Base-by-base conservation (phyloP, 2,888 invertebrate species). In the Pandemis heparana region DNA sequence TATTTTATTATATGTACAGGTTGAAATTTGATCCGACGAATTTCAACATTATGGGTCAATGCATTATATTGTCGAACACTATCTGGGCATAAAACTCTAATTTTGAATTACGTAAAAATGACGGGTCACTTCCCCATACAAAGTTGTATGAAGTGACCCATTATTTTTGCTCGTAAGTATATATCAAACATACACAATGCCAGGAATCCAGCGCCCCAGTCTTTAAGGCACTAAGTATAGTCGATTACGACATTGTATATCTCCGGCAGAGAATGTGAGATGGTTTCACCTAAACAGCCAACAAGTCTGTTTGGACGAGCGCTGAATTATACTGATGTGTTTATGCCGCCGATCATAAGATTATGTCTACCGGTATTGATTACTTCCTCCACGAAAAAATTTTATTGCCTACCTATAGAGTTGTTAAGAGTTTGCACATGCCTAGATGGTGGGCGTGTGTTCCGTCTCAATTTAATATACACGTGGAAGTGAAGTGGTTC, bases 271-370 rank as follows among this genome's bases (percentile, higher is more conserved):
- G 63, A 59, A 43, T 63, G 62, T 23, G 10, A 56, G 56, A 23
- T 41, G 16, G 16, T 43, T 43, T 46, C 63, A 8, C 46, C 63
- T 32, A 46, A 51, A 65, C 43, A 51, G 16, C 62, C 14, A 68
- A 65, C 70, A 69, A 48, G 9, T 43, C 16, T 73, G 72, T 68
- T 73, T 73, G 48, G 67, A 68, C 72, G 59, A 68, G 41, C 68
- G 46, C 56, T 68, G 68, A 61, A 41, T 46, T 66, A 60, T 48
- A 51, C 48, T 61, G 65, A 70, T 56, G 18, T 72, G 72, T 73
- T 73, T 73, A 73, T 48, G 8, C 38, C 43, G 41, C 39, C 63
- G 18, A 68, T 73, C 72, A 68, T 73, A 62, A 23, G 56, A 48
- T 51, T 51, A 48, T 41, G 32, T 56, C 48, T 70, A 63, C 53